Evolutionary conservation across 2,113 vertebrate species (phyloP).

Genomic region (Antigone vipio): DNA sequence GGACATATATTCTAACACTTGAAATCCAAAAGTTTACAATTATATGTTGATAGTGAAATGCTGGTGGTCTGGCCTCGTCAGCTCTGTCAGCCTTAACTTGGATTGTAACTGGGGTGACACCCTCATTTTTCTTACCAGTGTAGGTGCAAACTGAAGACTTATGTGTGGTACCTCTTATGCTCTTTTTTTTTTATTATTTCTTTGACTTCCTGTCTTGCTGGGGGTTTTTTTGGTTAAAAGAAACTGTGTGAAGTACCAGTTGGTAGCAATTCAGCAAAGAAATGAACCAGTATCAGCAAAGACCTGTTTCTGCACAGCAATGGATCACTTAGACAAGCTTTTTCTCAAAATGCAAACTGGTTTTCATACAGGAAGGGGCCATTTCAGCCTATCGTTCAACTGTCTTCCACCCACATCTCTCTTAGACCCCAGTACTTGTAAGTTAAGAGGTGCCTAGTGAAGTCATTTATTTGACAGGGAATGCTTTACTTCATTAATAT

Average conservation of each 20-base stretch:
- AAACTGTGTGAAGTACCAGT: neutral
- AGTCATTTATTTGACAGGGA: neutral
- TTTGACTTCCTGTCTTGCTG: neutral
- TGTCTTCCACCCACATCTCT: neutral
- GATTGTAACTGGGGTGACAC: neutral
- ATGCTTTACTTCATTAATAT: neutral
- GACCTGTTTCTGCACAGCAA: neutral
- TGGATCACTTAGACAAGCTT: neutral
- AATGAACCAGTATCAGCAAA: neutral
- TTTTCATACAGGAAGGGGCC: neutral
- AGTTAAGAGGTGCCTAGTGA: neutral
- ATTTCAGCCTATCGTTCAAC: neutral
- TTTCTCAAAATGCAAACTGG: neutral
- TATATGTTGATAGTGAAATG: neutral
- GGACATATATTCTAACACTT: neutral
- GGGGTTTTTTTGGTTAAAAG: neutral
- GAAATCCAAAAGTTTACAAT: neutral
- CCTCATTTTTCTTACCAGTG: neutral
- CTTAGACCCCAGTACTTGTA: neutral
- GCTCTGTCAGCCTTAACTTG: neutral
- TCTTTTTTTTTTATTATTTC: neutral
- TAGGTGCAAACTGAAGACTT: neutral
- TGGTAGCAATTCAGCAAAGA: neutral
- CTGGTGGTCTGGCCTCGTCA: neutral
- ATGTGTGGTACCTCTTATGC: neutral